Evolutionary conservation across 2,888 invertebrate genomes (phyloP).

Genomic region (Drosophila acutilabella): DNA sequence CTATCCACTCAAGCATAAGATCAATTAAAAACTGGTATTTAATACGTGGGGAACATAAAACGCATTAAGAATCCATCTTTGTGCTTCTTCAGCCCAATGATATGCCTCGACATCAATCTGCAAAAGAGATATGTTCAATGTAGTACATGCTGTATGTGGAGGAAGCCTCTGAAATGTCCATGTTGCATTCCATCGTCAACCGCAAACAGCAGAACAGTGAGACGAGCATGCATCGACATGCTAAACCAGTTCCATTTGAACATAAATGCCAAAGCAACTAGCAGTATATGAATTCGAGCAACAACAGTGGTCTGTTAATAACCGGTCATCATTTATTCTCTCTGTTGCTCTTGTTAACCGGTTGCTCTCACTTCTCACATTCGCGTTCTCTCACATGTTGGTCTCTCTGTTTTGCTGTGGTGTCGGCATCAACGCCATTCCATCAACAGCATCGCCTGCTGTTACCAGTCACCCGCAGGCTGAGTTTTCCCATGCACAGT

Average conservation of each 20-base stretch:
- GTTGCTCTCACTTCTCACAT: slow-evolving; percentile 32
- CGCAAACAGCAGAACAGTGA: slow-evolving; percentile 46
- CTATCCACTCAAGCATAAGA: slow-evolving; percentile 28
- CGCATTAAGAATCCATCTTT: slow-evolving; percentile 60
- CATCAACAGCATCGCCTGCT: slow-evolving; percentile 54
- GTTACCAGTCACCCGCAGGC: slow-evolving; percentile 64
- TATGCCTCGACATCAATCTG: slow-evolving; percentile 54
- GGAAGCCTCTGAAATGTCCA: slow-evolving; percentile 59
- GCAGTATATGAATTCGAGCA: slow-evolving; percentile 28
- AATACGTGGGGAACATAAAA: slow-evolving; percentile 51
- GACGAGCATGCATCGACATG: slow-evolving; percentile 35
- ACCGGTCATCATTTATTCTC: slow-evolving; percentile 54
- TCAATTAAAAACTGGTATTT: slow-evolving; percentile 64
- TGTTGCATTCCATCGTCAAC: slow-evolving; percentile 53
- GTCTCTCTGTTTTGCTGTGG: slow-evolving; percentile 21
- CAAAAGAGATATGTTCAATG: slow-evolving; percentile 24
- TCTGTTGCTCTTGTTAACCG: slow-evolving; percentile 57
- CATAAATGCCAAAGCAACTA: slow-evolving; percentile 32
- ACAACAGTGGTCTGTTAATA: slow-evolving; percentile 54
- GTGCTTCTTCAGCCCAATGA: slow-evolving; percentile 41
- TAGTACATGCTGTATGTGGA: slow-evolving; percentile 24
- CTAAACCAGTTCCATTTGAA: slow-evolving; percentile 60
- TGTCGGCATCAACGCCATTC: slow-evolving; percentile 33
- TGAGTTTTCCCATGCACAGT: slow-evolving; percentile 28
- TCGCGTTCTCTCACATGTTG: slow-evolving; percentile 5